phyloP scores from a whole-genome alignment of 1,140 invertebrate species.

The Zeugodacus cucurbitae region DNA sequence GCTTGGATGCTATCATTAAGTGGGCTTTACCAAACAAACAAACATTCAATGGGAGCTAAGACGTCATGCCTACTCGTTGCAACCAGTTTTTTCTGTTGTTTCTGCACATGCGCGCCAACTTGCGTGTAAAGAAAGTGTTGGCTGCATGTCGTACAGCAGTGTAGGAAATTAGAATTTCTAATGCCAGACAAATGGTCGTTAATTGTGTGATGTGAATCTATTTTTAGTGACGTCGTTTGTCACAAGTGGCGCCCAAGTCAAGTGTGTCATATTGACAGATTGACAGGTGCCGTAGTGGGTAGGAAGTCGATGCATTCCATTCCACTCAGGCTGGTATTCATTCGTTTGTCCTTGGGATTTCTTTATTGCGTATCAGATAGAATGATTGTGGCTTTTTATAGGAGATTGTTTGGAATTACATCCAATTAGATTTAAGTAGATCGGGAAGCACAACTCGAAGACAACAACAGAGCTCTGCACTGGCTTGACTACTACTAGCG shows the following conservation, averaged over 20 bases:
- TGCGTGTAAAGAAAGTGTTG: conserved; percentile 15
- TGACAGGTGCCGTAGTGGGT: neutral
- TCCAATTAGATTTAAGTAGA: no score
- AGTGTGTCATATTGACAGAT: conserved; percentile 15
- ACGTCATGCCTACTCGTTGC: neutral
- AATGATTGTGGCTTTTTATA: neutral
- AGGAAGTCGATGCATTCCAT: neutral
- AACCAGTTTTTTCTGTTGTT: neutral
- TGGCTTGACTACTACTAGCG: no score
- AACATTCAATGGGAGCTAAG: neutral
- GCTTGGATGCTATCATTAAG: conserved; percentile 3
- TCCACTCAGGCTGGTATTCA: neutral
- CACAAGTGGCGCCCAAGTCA: conserved; percentile 17
- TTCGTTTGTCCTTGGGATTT: neutral
- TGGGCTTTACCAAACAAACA: neutral
- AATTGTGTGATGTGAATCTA: conserved; percentile 4
- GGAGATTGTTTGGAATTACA: neutral
- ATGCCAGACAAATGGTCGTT: conserved; percentile 30
- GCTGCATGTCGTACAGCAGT: neutral
- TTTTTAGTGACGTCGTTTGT: conserved; percentile 9
- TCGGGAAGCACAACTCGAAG: no score
- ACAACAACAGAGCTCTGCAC: no score
- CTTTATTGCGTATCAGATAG: neutral
- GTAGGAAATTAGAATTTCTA: conserved; percentile 32
- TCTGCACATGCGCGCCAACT: neutral